Evolutionary conservation across 2,888 invertebrate genomes (phyloP).

Genomic region (Melinopterus prodromus): DNA sequence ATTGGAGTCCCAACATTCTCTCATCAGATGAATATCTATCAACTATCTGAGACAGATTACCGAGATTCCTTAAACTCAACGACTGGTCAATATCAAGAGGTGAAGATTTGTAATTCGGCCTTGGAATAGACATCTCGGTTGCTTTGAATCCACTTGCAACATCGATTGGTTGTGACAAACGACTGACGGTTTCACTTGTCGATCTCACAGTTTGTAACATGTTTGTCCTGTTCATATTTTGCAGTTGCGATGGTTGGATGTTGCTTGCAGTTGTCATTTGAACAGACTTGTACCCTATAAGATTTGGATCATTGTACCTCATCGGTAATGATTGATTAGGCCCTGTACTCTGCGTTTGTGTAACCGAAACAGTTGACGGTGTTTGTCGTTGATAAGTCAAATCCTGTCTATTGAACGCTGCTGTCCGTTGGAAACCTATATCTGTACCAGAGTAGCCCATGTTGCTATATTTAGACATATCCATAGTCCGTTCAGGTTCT

Average conservation of each 20-base stretch:
- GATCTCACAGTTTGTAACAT: conserved; percentile 25
- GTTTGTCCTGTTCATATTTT: conserved; percentile 27
- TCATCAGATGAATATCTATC: conserved; percentile 67
- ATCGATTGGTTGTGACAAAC: conserved; percentile 31
- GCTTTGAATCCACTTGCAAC: conserved; percentile 35
- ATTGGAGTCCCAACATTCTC: conserved; percentile 63
- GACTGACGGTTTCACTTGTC: conserved; percentile 28
- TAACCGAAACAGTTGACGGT: conserved; percentile 27
- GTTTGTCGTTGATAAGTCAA: conserved; percentile 40
- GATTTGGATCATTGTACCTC: conserved; percentile 38
- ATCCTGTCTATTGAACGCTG: conserved; percentile 43
- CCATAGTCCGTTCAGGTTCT: conserved; percentile 50
- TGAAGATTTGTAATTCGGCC: conserved; percentile 55
- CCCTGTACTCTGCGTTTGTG: conserved; percentile 34
- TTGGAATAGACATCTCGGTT: conserved; percentile 49
- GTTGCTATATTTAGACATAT: conserved; percentile 57
- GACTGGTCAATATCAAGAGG: conserved; percentile 63
- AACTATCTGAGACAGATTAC: conserved; percentile 68
- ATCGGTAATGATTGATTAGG: conserved; percentile 37
- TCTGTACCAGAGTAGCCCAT: conserved; percentile 56
- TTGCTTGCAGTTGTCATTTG: conserved; percentile 17
- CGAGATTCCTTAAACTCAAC: conserved; percentile 61
- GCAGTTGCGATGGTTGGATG: conserved; percentile 18
- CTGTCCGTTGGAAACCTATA: conserved; percentile 50
- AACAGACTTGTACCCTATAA: conserved; percentile 38